Base-by-base conservation (phyloP, 2,888 invertebrate genomes). In the Meteorus cinctellus region DNA sequence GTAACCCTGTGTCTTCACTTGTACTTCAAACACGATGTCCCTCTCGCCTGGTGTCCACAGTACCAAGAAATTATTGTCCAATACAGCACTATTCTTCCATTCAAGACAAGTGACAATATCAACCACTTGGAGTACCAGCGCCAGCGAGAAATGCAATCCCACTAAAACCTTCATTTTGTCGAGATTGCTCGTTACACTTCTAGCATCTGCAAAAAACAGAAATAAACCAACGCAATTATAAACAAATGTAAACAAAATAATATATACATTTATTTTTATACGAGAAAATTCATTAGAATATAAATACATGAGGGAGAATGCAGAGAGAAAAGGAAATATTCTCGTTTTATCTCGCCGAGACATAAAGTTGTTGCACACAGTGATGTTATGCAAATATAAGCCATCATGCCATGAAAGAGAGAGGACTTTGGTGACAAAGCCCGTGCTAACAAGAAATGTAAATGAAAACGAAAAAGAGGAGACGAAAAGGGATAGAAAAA, bases 1-100 rank as follows among this genome's bases (percentile, higher is more conserved):
- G 90, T 96, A 97, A 82, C 97, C 97, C 85, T 92, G 92, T 78
- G 96, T 96, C 90, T 92, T 93, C 87, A 95, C 96, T 90, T 95
- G 95, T 87, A 96, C 91, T 89, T 96, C 94, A 89, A 96, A 96
- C 83, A 94, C 95, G 86, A 96, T 94, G 89, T 95, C 95, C 87
- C 94, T 93, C 73, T 92, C 91, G 73, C 90, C 90, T 85, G 95
- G 94, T 85, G 94, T 94, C 95, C 95, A 95, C 85, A 95, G 91
- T 79, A 95, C 90, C 80, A 91, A 90, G 90, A 91, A 92, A 87
- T 92, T 91, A 87, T 91, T 91, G 90, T 92, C 92, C 84, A 92
- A 89, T 86, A 91, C 90, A 76, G 92, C 91, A 82, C 91, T 90
- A 89, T 92, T 92, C 87, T 92, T 91, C 92, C 92, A 92, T 83